Evolutionary conservation across 2,113 vertebrate species (phyloP), one percentile per base, ranked within the genome.

Genomic region (Pachycephala philippinensis): DNA sequence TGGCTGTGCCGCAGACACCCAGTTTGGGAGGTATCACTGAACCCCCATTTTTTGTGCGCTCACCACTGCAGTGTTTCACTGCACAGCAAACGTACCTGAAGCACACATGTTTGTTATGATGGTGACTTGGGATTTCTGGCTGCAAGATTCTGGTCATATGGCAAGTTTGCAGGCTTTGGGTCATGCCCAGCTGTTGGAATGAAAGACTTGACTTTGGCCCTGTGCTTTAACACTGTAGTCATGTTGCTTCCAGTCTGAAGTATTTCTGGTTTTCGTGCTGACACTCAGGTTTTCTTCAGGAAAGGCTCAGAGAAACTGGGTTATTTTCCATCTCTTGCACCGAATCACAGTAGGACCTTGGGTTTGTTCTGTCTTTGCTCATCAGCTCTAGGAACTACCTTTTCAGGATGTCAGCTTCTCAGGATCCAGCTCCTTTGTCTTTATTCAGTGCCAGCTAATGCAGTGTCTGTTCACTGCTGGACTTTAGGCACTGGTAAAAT

Each of bases 41-140:
- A 42, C 5, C 7, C 7, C 39, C 11, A 6, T 28, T 86, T 66
- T 45, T 47, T 23, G 1, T 52, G 27, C 42, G 76, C 54, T 85
- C 30, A 31, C 15, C 33, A 1, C 31, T 35, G 66, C 39, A 45
- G 39, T 21, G 23, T 83, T 76, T 66, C 47, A 45, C 39, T 78
- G 13, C 31, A 40, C 17, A 69, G 49, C 31, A 66, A 39, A 42
- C 1, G 1, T 6, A 28, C 45, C n/a, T 75, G 26, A 56, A 74
- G 31, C 37, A 35, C 23, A 2, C 19, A 6, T 0, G 0, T 15
- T 24, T 87, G 60, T 52, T 64, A 8, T 40, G 27, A 33, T 26
- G 45, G 2, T 50, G 60, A 27, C 17, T 89, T 87, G 37, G 63
- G 63, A 47, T 42, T 86, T 61, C 59, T 80, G 56, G 42, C 57